Percentiles rank a stretch among this genome's conserved stretches.
Evolutionary conservation across 2,113 vertebrate species (phyloP).

Genomic region (Onychostruthus taczanowskii): DNA sequence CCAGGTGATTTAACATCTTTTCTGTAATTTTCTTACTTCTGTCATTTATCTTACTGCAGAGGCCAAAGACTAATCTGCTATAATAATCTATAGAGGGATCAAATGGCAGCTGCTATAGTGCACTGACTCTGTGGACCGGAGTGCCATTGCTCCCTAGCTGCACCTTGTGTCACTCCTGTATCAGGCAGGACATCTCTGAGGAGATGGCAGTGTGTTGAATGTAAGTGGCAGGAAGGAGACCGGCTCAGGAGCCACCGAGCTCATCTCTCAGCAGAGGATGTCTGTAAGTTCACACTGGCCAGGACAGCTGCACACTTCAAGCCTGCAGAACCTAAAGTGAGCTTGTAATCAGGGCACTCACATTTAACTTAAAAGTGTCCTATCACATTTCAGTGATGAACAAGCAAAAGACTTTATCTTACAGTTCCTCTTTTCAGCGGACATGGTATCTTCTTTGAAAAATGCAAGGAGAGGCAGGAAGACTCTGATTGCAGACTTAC

Average conservation of each 20-base stretch:
- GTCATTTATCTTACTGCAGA: background rate
- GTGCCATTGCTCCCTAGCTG: background rate
- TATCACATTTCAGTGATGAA: background rate
- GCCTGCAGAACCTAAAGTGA: background rate
- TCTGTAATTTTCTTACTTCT: background rate
- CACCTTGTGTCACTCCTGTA: background rate
- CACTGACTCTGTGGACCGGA: background rate
- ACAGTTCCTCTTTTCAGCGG: background rate
- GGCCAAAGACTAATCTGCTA: background rate
- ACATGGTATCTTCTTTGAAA: background rate
- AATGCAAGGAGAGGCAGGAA: background rate
- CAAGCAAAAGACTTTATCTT: background rate
- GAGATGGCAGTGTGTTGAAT: background rate
- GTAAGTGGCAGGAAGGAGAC: background rate
- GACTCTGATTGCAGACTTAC: background rate
- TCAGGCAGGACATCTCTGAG: background rate
- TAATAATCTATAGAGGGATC: background rate
- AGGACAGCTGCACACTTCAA: background rate
- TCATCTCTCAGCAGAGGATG: background rate
- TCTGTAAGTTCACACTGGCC: background rate
- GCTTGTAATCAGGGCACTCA: background rate
- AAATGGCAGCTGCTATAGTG: background rate
- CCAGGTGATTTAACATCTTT: background rate
- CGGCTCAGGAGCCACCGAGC: background rate
- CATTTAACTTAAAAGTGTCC: background rate